A percentile compares a stretch with the other conserved stretches of the same genome.
Conservation (phyloP, 2,797 vertebrate species). For the Myoxocephalus aenaeus region DNA sequence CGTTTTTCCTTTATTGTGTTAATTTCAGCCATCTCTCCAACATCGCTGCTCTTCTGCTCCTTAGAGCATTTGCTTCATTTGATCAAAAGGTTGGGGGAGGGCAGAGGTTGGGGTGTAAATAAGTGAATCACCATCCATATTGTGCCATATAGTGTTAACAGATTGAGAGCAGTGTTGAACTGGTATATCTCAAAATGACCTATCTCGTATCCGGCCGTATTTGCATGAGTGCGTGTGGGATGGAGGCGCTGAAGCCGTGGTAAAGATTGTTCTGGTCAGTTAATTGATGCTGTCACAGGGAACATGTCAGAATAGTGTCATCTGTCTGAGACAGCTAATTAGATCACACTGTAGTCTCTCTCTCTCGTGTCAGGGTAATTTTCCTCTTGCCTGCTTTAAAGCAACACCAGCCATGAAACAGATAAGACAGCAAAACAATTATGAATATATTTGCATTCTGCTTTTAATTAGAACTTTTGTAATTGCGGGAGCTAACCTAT, state of each 20-base stretch:
- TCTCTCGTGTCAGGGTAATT: conserved; percentile 67
- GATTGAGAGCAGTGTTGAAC: conserved; percentile 34
- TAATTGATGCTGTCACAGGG: conserved; percentile 76
- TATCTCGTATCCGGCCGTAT: not conserved
- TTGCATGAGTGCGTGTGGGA: conserved; percentile 3
- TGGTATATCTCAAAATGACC: conserved; percentile 39
- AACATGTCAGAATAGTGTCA: conserved; percentile 76
- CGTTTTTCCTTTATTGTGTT: not conserved
- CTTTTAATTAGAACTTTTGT: conserved; percentile 85
- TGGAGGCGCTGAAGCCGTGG: conserved; percentile 14
- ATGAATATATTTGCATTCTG: conserved; percentile 84
- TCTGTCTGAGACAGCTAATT: conserved; percentile 76
- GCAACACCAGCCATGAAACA: conserved; percentile 76
- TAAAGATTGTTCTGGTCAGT: conserved; percentile 70
- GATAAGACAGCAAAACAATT: conserved; percentile 84
- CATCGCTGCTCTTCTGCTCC: not conserved
- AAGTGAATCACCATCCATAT: conserved; percentile 42
- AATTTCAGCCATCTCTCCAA: conserved; percentile 20
- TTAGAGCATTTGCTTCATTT: conserved; percentile 5
- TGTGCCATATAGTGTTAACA: conserved; percentile 28
- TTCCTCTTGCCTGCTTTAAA: conserved; percentile 77
- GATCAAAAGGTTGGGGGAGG: conserved; percentile 13
- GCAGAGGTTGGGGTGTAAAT: conserved; percentile 22
- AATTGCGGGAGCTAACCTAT: conserved; percentile 80
- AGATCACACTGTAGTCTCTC: conserved; percentile 62